phyloP scores from a whole-genome alignment of 1,140 invertebrate species.

The Halesus radiatus region DNA sequence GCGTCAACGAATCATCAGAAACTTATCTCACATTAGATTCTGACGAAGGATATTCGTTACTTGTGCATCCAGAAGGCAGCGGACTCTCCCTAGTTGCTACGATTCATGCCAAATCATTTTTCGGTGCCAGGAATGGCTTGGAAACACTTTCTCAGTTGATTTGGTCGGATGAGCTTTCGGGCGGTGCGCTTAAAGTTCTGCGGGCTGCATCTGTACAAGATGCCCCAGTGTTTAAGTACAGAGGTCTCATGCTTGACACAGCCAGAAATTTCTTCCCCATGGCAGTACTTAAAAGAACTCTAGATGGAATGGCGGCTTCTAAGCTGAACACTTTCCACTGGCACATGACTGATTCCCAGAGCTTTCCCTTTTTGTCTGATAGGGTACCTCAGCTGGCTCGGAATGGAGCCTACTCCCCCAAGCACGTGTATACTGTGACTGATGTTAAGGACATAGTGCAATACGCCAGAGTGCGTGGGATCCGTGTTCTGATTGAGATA shows the following conservation, averaged over 20 bases:
- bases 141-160: conserved; percentile 86
- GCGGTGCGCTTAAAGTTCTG: conserved; percentile 73
- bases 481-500: conserved; percentile 81
- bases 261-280: conserved; percentile 83
- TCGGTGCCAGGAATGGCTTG: conserved; percentile 83
- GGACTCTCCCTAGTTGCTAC: conserved; percentile 71
- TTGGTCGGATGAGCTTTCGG: conserved; percentile 78
- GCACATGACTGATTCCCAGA: conserved; percentile 88
- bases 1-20: conserved; percentile 68
- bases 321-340: conserved; percentile 91
- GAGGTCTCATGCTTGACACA: conserved; percentile 84
- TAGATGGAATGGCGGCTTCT: conserved; percentile 82
- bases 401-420: conserved; percentile 81
- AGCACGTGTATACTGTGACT: conserved; percentile 77
- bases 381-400: conserved; percentile 79
- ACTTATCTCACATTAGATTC: conserved; percentile 76
- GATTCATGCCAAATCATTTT: conserved; percentile 79
- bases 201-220: conserved; percentile 73
- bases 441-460: conserved; percentile 78
- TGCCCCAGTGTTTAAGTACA: conserved; percentile 74
- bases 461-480: conserved; percentile 78
- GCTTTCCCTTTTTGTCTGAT: conserved; percentile 81
- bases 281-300: conserved; percentile 76
- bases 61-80: conserved; percentile 69
- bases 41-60: conserved; percentile 82